Evolutionary conservation across 2,888 invertebrate species (phyloP).

Genomic region (Osmoderma eremita): DNA sequence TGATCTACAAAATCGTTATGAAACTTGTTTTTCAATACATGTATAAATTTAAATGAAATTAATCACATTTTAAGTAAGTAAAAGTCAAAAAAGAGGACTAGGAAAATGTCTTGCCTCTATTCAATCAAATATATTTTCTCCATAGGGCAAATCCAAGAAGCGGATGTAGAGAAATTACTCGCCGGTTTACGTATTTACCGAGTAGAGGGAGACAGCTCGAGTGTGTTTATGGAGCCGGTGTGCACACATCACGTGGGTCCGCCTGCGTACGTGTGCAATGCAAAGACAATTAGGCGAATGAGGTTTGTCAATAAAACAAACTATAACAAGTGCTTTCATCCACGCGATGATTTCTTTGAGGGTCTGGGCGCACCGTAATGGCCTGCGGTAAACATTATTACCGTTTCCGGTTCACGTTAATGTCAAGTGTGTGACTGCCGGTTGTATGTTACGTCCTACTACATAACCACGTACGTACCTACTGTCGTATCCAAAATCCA

Average conservation of each 20-base stretch:
- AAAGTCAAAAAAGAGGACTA: too few species aligned
- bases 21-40: too few species aligned
- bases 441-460: constrained; percentile 1
- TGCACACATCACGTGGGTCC: constrained; percentile 11
- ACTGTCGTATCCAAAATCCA: too few species aligned
- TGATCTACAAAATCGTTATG: too few species aligned
- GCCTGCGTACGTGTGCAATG: constrained; percentile 37
- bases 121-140: too few species aligned
- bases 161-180: constrained; percentile 1
- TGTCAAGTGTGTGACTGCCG: constrained; percentile 38
- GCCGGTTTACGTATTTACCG: constrained; percentile 14
- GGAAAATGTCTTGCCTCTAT: too few species aligned
- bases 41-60: too few species aligned
- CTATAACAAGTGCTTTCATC: constrained; percentile 53
- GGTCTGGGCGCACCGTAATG: constrained; percentile 54
- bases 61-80: too few species aligned
- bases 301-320: constrained; percentile 48
- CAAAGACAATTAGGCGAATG: constrained; percentile 46
- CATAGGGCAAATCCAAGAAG: not conserved
- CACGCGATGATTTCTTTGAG: constrained; percentile 54
- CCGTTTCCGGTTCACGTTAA: constrained; percentile 49
- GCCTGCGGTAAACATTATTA: constrained; percentile 56
- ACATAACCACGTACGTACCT: too few species aligned
- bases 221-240: constrained; percentile 30
- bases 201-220: not conserved